phyloP scores from a whole-genome alignment of 2,113 vertebrate species.

The Istiophorus platypterus region DNA sequence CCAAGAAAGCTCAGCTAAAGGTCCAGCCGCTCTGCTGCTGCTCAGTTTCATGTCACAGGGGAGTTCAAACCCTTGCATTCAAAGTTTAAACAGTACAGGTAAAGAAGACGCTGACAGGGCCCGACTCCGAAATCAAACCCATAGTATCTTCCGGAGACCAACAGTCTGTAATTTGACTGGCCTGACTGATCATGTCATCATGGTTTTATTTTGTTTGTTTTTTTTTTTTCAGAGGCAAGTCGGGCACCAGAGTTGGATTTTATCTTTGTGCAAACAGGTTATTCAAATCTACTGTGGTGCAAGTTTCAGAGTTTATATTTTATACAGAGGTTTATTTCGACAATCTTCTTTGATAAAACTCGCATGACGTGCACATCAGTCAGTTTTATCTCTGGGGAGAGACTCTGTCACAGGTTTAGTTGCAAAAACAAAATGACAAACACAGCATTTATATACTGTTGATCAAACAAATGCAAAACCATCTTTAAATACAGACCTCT shows the following conservation, averaged over 20 bases:
- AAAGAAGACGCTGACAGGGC: conserved; percentile 33
- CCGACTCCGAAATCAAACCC: conserved; percentile 18
- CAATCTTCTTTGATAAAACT: conserved; percentile 45
- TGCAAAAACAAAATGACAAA: conserved; percentile 18
- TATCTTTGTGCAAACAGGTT: conserved; percentile 54
- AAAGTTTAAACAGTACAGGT: conserved; percentile 41
- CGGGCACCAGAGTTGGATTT: conserved; percentile 31
- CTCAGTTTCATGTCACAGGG: background rate
- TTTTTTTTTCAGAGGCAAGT: background rate
- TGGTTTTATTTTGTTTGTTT: too few species aligned
- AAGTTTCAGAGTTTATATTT: conserved; percentile 81
- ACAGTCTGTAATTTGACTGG: conserved; percentile 19
- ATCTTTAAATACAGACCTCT: conserved; percentile 41
- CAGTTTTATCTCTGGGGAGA: conserved; percentile 39
- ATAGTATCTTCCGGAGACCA: conserved; percentile 25
- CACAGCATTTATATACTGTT: conserved; percentile 54
- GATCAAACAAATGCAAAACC: conserved; percentile 41
- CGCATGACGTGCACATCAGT: conserved; percentile 37
- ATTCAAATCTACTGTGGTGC: conserved; percentile 65
- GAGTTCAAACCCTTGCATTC: conserved; percentile 2
- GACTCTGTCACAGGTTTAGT: conserved; percentile 33
- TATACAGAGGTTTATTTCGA: conserved; percentile 78
- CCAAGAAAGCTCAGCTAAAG: conserved; percentile 10
- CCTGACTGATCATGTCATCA: conserved; percentile 3
- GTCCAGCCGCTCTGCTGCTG: background rate